phyloP scores from a whole-genome alignment of 2,797 vertebrate species.

The Phataginus tetradactyla region DNA sequence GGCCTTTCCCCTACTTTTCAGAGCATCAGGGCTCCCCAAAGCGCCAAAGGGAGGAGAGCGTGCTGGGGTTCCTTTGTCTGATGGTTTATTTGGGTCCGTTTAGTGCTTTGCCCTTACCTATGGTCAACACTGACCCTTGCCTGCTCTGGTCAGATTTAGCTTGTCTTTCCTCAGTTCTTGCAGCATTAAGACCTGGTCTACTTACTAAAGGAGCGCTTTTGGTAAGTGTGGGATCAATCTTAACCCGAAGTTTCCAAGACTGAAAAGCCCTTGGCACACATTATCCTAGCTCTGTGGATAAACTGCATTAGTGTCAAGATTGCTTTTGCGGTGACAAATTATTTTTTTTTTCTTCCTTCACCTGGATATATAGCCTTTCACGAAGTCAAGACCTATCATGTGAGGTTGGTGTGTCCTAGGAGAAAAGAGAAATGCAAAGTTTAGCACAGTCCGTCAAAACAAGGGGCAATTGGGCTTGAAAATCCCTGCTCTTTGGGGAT shows the following conservation, averaged over 20 bases:
- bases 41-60: not conserved
- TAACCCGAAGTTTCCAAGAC: constrained; percentile 20
- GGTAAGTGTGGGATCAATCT: not conserved
- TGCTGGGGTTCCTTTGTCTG: accelerated
- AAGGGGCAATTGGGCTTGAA: constrained; percentile 59
- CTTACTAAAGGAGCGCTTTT: not conserved
- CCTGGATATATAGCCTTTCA: not conserved
- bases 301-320: not conserved
- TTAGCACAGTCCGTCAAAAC: constrained; percentile 29
- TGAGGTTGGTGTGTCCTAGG: not conserved
- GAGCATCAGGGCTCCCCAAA: not conserved
- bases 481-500: constrained; percentile 71
- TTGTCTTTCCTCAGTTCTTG: not conserved
- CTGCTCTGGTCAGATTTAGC: not conserved
- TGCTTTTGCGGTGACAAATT: not conserved
- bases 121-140: not conserved
- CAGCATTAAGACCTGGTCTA: not conserved
- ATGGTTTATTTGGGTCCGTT: not conserved
- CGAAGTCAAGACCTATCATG: not conserved
- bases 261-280: not conserved
- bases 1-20: not conserved
- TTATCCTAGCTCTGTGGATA: not conserved
- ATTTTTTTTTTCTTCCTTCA: not conserved
- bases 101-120: not conserved
- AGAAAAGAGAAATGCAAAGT: constrained; percentile 20